Conservation (phyloP, 2,113 vertebrate genomes). For the Ceratotherium simum region DNA sequence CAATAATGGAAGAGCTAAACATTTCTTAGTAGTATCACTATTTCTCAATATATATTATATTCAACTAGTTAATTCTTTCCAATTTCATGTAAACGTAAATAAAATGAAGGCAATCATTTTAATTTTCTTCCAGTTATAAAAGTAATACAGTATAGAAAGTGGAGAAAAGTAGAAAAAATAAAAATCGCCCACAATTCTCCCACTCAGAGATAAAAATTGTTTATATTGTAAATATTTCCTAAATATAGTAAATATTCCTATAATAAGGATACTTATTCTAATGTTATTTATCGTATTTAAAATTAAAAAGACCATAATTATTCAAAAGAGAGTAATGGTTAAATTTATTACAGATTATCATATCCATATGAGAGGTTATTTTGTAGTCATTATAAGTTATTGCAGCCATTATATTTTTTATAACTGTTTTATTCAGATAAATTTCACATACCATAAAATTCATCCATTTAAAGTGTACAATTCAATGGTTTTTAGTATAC, state of each 20-base stretch:
- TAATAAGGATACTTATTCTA: background rate
- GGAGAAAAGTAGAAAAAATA: background rate
- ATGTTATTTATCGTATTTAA: background rate
- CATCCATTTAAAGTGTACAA: background rate
- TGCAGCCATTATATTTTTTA: background rate
- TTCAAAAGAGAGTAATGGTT: background rate
- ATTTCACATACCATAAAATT: background rate
- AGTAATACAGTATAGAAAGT: background rate
- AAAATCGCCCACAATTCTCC: background rate
- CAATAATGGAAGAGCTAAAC: background rate
- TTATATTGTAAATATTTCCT: background rate
- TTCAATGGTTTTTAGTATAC: background rate
- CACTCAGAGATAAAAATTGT: background rate
- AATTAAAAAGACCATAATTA: background rate
- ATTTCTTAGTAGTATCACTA: background rate
- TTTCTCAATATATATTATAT: background rate
- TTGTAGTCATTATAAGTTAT: background rate
- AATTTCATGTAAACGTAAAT: background rate
- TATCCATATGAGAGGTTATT: background rate
- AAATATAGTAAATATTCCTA: background rate
- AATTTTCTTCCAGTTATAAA: slow-evolving; percentile 19
- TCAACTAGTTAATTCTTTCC: slow-evolving; percentile 36
- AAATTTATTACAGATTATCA: background rate
- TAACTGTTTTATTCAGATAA: background rate
- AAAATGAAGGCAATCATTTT: background rate